Evolutionary conservation across 2,113 vertebrate species (phyloP).

Genomic region (Neomonachus schauinslandi): DNA sequence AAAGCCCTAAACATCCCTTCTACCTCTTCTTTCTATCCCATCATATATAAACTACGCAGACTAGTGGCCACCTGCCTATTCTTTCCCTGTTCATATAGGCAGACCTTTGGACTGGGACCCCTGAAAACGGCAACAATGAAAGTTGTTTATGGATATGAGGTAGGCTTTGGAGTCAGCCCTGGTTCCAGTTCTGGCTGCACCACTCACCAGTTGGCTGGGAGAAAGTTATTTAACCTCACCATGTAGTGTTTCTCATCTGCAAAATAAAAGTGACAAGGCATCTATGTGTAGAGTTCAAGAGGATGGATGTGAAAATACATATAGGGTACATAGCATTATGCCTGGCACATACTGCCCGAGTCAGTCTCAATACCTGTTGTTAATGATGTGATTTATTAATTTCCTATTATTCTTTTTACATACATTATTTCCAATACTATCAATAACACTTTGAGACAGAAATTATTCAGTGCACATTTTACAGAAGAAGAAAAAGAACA

Average conservation of each 20-base stretch:
- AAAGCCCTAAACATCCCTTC: not conserved
- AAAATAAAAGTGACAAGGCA: not conserved
- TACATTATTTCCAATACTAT: not conserved
- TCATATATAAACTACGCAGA: not conserved
- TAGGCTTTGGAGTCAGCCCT: not conserved
- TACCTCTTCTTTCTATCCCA: not conserved
- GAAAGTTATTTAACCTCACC: not conserved
- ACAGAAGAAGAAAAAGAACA: not conserved
- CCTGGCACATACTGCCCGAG: not conserved
- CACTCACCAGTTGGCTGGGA: not conserved
- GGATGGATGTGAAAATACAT: not conserved
- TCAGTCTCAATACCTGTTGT: not conserved
- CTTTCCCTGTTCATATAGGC: not conserved
- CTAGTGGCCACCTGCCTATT: not conserved
- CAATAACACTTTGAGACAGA: not conserved
- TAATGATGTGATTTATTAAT: not conserved
- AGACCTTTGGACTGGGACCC: not conserved
- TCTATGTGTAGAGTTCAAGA: not conserved
- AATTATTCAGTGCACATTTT: not conserved
- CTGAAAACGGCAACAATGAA: not conserved
- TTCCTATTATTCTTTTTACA: not conserved
- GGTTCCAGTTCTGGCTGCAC: not conserved
- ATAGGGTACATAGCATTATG: accelerated
- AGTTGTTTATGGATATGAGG: not conserved
- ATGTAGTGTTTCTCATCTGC: not conserved